These are phyloP conservation scores for Cacatua alba DNA, from an alignment of 2,113 vertebrate genomes.

Conservation along the genomic window DNA sequence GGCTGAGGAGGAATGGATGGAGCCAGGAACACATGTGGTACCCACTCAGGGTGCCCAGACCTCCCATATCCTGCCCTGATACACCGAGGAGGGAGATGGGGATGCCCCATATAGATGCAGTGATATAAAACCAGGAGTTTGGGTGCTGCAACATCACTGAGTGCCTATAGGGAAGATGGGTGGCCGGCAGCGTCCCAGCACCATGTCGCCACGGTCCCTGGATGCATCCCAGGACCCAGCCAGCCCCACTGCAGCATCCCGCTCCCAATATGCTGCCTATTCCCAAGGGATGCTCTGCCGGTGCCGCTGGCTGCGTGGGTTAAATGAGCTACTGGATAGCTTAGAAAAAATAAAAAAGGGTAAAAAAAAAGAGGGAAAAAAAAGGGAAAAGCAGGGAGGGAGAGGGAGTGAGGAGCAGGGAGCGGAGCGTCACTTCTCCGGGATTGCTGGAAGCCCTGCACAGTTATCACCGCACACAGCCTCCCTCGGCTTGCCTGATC, in stretches of 20 bases:
- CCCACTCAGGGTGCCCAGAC: not conserved
- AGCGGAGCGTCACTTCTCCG: conserved; percentile 82
- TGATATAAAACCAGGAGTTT: rapidly evolving
- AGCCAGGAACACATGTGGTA: rapidly evolving
- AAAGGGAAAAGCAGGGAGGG: not conserved
- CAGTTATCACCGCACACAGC: conserved; percentile 94
- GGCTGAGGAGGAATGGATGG: not conserved
- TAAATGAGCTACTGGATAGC: not conserved
- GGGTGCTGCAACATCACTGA: not conserved
- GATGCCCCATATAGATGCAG: rapidly evolving
- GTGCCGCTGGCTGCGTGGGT: rapidly evolving
- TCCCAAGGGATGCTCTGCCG: not conserved
- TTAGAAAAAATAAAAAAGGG: not conserved
- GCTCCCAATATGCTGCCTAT: rapidly evolving
- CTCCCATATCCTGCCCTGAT: not conserved
- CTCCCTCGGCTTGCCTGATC: conserved; percentile 90
- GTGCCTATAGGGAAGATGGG: rapidly evolving
- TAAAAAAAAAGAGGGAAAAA: not conserved
- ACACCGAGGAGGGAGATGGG: rapidly evolving
- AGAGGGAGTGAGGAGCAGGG: conserved; percentile 20
- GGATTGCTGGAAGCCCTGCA: conserved; percentile 91
- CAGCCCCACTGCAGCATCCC: not conserved
- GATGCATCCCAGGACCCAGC: not conserved
- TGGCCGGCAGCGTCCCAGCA: not conserved
- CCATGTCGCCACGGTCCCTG: rapidly evolving